phyloP scores from a whole-genome alignment of 2,113 vertebrate species.

The Cebus imitator region DNA sequence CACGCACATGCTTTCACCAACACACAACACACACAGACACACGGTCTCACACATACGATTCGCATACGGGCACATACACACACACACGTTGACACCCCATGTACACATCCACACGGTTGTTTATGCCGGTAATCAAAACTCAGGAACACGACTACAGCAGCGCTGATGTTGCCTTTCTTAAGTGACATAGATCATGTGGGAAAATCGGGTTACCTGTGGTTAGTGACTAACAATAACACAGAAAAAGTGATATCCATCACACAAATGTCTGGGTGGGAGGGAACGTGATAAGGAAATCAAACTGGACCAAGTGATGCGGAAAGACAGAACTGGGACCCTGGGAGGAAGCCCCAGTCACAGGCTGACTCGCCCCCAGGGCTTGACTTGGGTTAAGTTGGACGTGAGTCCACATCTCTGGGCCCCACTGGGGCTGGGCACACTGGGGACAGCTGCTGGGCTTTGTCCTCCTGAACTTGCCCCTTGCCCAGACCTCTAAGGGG shows the following conservation, averaged over 20 bases:
- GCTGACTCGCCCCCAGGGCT: neutral
- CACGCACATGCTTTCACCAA: fast-evolving
- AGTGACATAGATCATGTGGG: neutral
- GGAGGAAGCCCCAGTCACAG: neutral
- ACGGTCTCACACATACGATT: neutral
- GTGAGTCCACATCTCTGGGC: neutral
- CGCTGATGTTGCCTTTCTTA: neutral
- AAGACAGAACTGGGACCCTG: neutral
- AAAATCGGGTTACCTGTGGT: constrained; percentile 43
- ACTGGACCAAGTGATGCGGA: neutral
- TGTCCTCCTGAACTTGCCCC: neutral
- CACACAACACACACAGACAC: neutral
- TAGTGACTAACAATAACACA: constrained; percentile 29
- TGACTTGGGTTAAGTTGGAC: neutral
- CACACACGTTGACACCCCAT: neutral
- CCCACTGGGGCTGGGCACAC: fast-evolving
- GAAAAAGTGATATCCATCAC: neutral
- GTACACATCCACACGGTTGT: neutral
- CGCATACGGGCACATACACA: no score
- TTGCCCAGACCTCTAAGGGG: neutral
- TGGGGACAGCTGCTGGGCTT: neutral
- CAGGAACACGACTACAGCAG: neutral
- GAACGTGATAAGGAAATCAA: neutral
- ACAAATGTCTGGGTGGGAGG: neutral
- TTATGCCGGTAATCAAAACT: neutral